Percentiles rank a stretch among this genome's conserved stretches.
Evolutionary conservation across 2,888 invertebrate species (phyloP).

Genomic region (Eupithecia tripunctaria): DNA sequence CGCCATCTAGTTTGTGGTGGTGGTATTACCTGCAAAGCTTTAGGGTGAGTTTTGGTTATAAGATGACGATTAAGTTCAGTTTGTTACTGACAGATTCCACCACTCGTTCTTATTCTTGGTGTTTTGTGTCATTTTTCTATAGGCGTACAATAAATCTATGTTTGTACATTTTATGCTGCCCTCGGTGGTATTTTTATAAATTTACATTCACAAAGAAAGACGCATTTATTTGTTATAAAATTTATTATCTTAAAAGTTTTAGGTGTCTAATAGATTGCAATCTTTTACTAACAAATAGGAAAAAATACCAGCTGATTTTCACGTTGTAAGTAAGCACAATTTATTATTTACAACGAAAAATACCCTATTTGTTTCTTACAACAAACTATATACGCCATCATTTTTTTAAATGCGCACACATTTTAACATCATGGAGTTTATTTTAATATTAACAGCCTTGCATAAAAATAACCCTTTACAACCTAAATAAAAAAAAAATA

Average conservation of each 20-base stretch:
- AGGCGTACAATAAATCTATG: not conserved
- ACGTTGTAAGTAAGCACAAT: constrained; percentile 21
- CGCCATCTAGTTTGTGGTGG: not conserved
- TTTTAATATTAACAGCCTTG: too few species aligned
- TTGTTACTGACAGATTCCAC: not conserved
- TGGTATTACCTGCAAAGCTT: not conserved
- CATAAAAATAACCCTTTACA: not conserved
- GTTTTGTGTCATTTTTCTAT: not conserved
- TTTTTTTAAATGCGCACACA: not conserved
- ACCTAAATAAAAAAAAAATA: not conserved
- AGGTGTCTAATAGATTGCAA: constrained; percentile 37
- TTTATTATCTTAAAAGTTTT: constrained; percentile 26
- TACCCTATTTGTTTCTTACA: not conserved
- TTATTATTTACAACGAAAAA: constrained; percentile 27
- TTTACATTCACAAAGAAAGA: not conserved
- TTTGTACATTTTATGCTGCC: not conserved
- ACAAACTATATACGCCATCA: not conserved
- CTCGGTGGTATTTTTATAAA: not conserved
- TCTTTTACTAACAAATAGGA: constrained; percentile 37
- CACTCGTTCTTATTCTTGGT: not conserved
- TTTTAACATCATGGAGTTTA: too few species aligned
- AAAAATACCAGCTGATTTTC: constrained; percentile 38
- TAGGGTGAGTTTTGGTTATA: not conserved
- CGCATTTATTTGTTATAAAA: not conserved
- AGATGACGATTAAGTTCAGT: not conserved